Base-by-base conservation (phyloP, 2,888 invertebrate species). In the Amblyteles armatorius region DNA sequence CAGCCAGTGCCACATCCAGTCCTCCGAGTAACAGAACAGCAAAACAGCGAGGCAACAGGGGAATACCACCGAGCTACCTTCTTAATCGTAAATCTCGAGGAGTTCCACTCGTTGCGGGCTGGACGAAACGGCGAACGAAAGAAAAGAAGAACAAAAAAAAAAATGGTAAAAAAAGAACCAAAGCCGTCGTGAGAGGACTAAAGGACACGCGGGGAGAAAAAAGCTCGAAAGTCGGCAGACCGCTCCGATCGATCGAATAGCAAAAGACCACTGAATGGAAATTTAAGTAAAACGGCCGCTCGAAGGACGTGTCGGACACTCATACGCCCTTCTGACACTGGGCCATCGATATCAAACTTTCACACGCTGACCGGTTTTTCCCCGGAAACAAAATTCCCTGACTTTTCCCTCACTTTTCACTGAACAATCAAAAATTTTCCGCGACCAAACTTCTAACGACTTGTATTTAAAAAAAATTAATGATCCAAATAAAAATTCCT, bases 21-120 rank as follows among this genome's bases (percentile, higher is more conserved):
- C 33, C 73, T 26, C 71, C 71, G 57, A 76, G 69, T 82, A 76
- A 81, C 74, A 50, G 50, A 81, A 69, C 71, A 55, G 76, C 76
- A 76, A 76, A 82, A 82, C 48, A 76, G 40, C 82, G 74, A 69
- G 63, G 81, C 81, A 71, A 73, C 72, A 73, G 79, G 79, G 72
- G 72, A 82, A 82, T 82, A 82, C 55, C 65, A n/a, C 16, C 82
- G 26, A 44, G 44, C 71, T 73, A 48, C 72, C 63, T 63, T 65
- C 68, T 71, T 78, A 82, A 82, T 82, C 82, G 82, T 82, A 77
- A 82, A 82, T 82, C 82, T 78, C 77, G 82, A 55, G 16, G n/a
- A 78, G 55, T 78, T 52, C 67, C 22, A 36, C 50, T 71, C 76
- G 71, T 69, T 82, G 69, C 74, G 48, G 52, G 7, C 60, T 11